phyloP scores from a whole-genome alignment of 2,797 vertebrate genomes.

The Labeo calbasu region DNA sequence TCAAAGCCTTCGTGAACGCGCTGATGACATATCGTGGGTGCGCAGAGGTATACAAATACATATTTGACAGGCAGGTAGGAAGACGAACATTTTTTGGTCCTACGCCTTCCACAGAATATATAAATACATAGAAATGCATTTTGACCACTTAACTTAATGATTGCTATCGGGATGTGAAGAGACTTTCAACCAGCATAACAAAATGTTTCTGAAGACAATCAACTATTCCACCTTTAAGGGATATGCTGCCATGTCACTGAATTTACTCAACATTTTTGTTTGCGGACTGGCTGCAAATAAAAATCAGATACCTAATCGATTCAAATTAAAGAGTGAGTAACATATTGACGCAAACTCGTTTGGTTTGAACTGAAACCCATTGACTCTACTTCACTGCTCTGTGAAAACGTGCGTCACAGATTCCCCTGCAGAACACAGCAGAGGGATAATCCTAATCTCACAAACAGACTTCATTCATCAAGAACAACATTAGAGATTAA shows the following conservation, averaged over 20 bases:
- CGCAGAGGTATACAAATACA: no score
- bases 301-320: constrained; percentile 2
- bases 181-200: no score
- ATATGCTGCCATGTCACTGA: background rate
- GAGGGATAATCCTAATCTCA: constrained; percentile 32
- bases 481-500: constrained; percentile 24
- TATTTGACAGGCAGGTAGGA: no score
- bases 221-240: no score
- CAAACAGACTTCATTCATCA: constrained; percentile 26
- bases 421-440: background rate
- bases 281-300: background rate
- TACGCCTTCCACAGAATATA: no score
- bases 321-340: constrained; percentile 2
- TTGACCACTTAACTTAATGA: no score
- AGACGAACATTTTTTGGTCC: no score
- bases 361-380: background rate
- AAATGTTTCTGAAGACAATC: no score
- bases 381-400: background rate
- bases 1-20: no score
- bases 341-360: background rate
- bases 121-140: no score
- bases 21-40: no score
- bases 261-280: background rate
- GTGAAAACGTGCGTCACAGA: background rate
- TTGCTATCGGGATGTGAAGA: no score